phyloP scores from a whole-genome alignment of 30 jellyfish, hydroid and myxozoan genomes.

The Aurelia sp. region DNA sequence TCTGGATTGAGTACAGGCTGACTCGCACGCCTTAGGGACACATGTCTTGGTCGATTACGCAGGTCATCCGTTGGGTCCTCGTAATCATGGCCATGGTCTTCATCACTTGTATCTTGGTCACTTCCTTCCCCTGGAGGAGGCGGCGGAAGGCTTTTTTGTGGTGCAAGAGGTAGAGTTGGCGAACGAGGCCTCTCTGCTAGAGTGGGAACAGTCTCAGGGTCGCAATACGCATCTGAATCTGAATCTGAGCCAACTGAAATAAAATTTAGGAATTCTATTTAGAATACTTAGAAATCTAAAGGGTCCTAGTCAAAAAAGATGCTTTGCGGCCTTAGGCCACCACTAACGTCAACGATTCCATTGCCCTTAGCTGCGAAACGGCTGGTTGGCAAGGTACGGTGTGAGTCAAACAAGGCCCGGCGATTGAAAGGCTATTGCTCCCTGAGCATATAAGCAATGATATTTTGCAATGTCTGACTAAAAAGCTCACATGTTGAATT shows the following conservation, averaged over 20 bases:
- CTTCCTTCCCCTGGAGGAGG: conserved; percentile 40
- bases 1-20: conserved; percentile 70
- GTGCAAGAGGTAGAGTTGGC: conserved; percentile 30
- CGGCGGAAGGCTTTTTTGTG: conserved; percentile 67
- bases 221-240: conserved; percentile 69
- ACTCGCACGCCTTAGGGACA: conserved; percentile 65
- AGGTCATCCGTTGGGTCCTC: conserved; percentile 61
- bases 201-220: conserved; percentile 45
- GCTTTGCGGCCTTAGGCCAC: too few species aligned
- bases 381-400: too few species aligned
- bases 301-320: too few species aligned
- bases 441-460: too few species aligned
- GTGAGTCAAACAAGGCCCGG: too few species aligned
- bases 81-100: conserved; percentile 52
- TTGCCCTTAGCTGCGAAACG: too few species aligned
- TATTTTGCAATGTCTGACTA: too few species aligned
- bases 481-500: too few species aligned
- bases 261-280: not conserved
- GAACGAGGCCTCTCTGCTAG: not conserved
- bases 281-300: too few species aligned
- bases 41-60: conserved; percentile 11
- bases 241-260: conserved; percentile 46
- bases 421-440: too few species aligned
- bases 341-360: too few species aligned
- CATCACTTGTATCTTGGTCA: conserved; percentile 5